These are phyloP conservation scores for Eupleurogrammus muticus DNA, from an alignment of 2,797 vertebrate genomes.

Conservation along the genomic window DNA sequence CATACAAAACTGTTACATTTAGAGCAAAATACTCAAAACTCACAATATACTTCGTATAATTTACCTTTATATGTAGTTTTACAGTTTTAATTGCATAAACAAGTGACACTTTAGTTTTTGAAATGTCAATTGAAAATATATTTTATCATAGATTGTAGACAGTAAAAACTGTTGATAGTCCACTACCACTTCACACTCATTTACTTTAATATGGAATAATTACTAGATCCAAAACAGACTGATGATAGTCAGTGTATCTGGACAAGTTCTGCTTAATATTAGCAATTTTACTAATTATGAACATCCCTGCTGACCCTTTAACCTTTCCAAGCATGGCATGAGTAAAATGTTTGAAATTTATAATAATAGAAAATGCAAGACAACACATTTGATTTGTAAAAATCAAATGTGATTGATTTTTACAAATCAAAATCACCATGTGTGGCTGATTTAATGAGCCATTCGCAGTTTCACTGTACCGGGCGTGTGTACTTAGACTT, in stretches of 20 bases:
- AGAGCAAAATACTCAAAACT: background rate
- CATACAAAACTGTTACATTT: background rate
- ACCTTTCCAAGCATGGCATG: background rate
- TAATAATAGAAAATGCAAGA: background rate
- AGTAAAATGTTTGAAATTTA: background rate
- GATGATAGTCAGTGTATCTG: background rate
- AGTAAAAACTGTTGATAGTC: too few relatives aligned
- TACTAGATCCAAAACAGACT: background rate
- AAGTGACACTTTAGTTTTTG: background rate
- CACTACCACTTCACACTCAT: background rate
- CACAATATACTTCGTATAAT: background rate
- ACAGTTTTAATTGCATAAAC: background rate
- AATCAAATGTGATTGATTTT: too few relatives aligned
- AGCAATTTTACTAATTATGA: background rate
- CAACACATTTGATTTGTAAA: background rate
- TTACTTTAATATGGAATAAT: background rate
- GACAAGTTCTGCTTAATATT: background rate
- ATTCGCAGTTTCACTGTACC: too few relatives aligned
- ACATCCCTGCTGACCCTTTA: background rate
- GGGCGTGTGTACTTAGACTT: too few relatives aligned
- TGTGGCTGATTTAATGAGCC: too few relatives aligned
- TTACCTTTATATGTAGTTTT: background rate
- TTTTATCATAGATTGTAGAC: background rate
- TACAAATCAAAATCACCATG: too few relatives aligned
- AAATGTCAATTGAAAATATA: conserved; percentile 1